A percentile compares a stretch with the other conserved stretches of the same genome.
Conservation (phyloP, 2,888 invertebrate genomes). For the Trileptium ribeirensis region DNA sequence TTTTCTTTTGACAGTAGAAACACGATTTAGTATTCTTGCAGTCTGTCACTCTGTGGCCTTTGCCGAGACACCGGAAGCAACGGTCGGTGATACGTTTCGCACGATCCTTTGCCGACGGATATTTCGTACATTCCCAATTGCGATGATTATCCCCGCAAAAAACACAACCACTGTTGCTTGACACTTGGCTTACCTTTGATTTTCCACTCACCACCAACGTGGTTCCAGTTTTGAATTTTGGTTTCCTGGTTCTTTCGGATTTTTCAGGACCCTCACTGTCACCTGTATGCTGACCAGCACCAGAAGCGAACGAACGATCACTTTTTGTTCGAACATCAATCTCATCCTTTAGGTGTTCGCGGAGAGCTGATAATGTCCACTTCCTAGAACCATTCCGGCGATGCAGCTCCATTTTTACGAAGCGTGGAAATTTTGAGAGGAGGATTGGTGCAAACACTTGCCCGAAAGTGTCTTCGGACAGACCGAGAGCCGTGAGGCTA, state of each 20-base stretch:
- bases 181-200: background rate
- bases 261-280: background rate
- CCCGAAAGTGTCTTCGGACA: conserved; percentile 1
- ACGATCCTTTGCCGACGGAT: background rate
- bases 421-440: background rate
- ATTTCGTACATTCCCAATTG: background rate
- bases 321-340: background rate
- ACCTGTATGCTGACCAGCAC: background rate
- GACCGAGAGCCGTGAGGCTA: background rate
- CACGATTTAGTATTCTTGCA: background rate
- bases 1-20: background rate
- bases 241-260: background rate
- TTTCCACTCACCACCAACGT: background rate
- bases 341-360: background rate
- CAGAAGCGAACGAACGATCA: background rate
- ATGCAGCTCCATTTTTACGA: background rate
- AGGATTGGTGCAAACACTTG: background rate
- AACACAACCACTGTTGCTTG: background rate
- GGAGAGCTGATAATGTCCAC: background rate
- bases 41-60: background rate
- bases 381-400: background rate
- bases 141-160: background rate
- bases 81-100: background rate
- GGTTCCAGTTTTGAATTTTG: background rate
- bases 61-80: background rate